Conservation (phyloP, 53 echinoderm and acorn worm species). For the Echinometra lucunter region DNA sequence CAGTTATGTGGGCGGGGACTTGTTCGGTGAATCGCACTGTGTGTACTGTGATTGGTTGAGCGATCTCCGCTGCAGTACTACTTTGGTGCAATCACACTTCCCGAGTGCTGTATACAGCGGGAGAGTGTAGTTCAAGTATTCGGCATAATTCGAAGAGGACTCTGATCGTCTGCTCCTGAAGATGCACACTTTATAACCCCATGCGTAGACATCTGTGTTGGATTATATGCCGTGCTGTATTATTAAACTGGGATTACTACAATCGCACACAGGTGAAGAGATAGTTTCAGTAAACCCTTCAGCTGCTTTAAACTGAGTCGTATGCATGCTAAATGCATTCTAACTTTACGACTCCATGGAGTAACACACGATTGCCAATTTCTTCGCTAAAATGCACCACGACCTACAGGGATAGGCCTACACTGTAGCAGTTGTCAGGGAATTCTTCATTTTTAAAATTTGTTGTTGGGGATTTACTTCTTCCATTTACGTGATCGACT, state of each 20-base stretch:
- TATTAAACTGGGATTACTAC: conserved; percentile 24
- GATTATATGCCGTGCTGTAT: conserved; percentile 8
- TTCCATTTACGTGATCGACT: neutral
- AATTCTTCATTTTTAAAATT: neutral
- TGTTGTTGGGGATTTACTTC: neutral
- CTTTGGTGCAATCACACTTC: conserved; percentile 63
- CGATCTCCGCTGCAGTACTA: neutral
- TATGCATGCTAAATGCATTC: neutral
- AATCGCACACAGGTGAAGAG: conserved; percentile 12
- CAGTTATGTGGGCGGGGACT: conserved; percentile 26
- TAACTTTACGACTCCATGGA: neutral
- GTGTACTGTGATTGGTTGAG: conserved; percentile 53
- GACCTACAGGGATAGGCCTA: neutral
- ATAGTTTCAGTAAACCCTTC: neutral
- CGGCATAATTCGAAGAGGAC: neutral
- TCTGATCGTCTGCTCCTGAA: conserved; percentile 45
- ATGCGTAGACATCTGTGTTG: conserved; percentile 24
- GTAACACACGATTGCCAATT: neutral
- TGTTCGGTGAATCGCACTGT: neutral
- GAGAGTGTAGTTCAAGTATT: conserved; percentile 21
- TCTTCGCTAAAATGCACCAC: neutral
- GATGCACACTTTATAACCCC: neutral
- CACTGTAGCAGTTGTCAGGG: neutral
- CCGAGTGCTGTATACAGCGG: conserved; percentile 20
- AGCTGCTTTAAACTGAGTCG: too few relatives aligned